These are phyloP conservation scores for Melinaea menophilus DNA, from an alignment of 2,888 invertebrate genomes.

Conservation along the genomic window DNA sequence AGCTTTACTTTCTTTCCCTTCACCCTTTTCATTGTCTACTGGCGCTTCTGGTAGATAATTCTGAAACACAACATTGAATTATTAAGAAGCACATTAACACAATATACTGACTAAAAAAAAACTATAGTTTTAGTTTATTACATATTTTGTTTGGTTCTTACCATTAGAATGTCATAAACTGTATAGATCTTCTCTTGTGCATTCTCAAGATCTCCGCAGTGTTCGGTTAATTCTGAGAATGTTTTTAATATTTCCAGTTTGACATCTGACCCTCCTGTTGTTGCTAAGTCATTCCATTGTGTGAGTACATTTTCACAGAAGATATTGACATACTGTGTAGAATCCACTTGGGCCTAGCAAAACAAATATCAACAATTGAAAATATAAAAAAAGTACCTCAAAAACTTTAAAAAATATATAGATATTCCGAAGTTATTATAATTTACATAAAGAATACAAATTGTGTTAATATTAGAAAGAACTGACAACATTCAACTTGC, in stretches of 20 bases:
- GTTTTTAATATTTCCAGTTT: conserved; percentile 90
- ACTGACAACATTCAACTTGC: too few species aligned
- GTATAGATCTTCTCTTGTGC: conserved; percentile 85
- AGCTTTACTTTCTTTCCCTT: conserved; percentile 60
- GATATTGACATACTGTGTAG: conserved; percentile 89
- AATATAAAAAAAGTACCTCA: not conserved
- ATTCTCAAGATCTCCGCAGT: conserved; percentile 87
- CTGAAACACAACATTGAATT: conserved; percentile 63
- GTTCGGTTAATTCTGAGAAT: conserved; percentile 89
- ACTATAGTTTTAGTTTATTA: conserved; percentile 1
- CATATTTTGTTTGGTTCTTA: conserved; percentile 52
- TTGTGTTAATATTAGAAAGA: too few species aligned
- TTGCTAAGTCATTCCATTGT: conserved; percentile 82
- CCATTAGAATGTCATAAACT: conserved; percentile 87
- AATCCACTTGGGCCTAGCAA: conserved; percentile 88
- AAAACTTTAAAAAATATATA: too few species aligned
- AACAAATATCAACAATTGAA: conserved; percentile 21
- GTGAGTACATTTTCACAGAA: conserved; percentile 91
- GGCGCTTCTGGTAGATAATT: conserved; percentile 94
- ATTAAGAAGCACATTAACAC: not conserved
- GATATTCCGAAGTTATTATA: too few species aligned
- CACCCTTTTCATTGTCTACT: conserved; percentile 67
- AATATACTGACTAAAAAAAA: not conserved
- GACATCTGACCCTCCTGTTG: conserved; percentile 78
- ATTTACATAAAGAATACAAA: too few species aligned